Evolutionary conservation across 2,113 vertebrate species (phyloP).

Genomic region (Xyrauchen texanus): DNA sequence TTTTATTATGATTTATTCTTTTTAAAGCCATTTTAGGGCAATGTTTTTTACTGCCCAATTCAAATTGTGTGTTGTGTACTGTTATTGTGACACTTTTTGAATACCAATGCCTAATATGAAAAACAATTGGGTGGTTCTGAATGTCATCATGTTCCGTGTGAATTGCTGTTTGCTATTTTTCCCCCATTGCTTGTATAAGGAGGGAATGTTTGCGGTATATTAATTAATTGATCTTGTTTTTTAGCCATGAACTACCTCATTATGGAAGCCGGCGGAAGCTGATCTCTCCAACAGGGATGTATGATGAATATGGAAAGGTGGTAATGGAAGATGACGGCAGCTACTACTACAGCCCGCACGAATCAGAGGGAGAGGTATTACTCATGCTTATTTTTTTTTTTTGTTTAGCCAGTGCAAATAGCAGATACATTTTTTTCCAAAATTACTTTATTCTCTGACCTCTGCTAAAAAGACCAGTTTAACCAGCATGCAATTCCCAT

Average conservation of each 20-base stretch:
- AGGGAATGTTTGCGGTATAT: too few species aligned
- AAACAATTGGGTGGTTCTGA: background rate
- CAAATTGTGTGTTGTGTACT: background rate
- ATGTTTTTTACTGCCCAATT: too few species aligned
- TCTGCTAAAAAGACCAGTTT: too few species aligned
- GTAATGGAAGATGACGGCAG: slow-evolving; percentile 87
- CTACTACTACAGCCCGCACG: slow-evolving; percentile 90
- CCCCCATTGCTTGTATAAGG: too few species aligned
- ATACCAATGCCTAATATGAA: background rate
- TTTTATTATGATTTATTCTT: background rate
- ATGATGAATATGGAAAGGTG: slow-evolving; percentile 93
- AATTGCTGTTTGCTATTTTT: too few species aligned
- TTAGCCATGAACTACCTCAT: slow-evolving; percentile 93
- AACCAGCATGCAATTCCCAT: too few species aligned
- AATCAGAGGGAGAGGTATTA: slow-evolving; percentile 86
- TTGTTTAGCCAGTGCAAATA: background rate
- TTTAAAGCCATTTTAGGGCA: background rate
- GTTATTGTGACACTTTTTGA: slow-evolving; percentile 1
- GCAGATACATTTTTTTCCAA: background rate
- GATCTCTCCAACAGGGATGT: slow-evolving; percentile 87
- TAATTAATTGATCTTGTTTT: background rate
- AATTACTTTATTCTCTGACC: too few species aligned
- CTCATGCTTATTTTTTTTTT: background rate
- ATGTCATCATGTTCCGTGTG: slow-evolving; percentile 9
- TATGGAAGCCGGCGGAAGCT: slow-evolving; percentile 94